phyloP scores from a whole-genome alignment of 1,140 invertebrate genomes.

The Linepithema humile region DNA sequence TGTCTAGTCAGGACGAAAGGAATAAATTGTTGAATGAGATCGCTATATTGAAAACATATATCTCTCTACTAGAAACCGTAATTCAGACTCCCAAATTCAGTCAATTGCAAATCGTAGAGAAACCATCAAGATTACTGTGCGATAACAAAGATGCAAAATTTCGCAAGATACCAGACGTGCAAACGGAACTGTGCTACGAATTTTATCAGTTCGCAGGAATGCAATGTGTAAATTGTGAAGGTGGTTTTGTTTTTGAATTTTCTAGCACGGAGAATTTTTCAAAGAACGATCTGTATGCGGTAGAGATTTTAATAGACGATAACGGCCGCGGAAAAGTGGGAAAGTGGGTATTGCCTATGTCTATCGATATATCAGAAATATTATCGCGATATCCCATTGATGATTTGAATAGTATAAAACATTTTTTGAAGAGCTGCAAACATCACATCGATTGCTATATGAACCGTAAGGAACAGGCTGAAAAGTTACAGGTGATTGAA shows the following conservation, averaged over 20 bases:
- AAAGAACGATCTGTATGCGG: background rate
- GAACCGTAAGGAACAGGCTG: slow-evolving; percentile 20
- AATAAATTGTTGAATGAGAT: background rate
- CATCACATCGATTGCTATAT: slow-evolving; percentile 39
- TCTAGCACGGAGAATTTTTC: background rate
- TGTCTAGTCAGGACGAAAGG: background rate
- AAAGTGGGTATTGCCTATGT: slow-evolving; percentile 49
- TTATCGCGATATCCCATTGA: slow-evolving; percentile 35
- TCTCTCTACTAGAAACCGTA: background rate
- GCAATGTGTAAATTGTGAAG: background rate
- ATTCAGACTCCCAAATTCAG: background rate
- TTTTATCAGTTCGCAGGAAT: slow-evolving; percentile 37
- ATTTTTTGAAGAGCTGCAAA: slow-evolving; percentile 47
- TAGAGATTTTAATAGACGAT: slow-evolving; percentile 38
- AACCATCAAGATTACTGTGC: background rate
- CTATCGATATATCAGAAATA: slow-evolving; percentile 40
- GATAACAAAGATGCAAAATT: background rate
- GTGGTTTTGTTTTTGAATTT: slow-evolving; percentile 3
- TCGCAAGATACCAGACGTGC: background rate
- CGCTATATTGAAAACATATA: background rate
- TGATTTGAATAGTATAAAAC: slow-evolving; percentile 21
- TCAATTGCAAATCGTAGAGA: background rate
- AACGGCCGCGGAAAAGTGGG: slow-evolving; percentile 30
- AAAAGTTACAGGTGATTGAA: slow-evolving; percentile 49
- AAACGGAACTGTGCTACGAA: slow-evolving; percentile 18